A percentile compares a stretch with the other conserved stretches of the same genome.
These are phyloP conservation scores for Zoanthus gigantus DNA, from an alignment of 92 coral and sea anemone species.

Conservation along the genomic window DNA sequence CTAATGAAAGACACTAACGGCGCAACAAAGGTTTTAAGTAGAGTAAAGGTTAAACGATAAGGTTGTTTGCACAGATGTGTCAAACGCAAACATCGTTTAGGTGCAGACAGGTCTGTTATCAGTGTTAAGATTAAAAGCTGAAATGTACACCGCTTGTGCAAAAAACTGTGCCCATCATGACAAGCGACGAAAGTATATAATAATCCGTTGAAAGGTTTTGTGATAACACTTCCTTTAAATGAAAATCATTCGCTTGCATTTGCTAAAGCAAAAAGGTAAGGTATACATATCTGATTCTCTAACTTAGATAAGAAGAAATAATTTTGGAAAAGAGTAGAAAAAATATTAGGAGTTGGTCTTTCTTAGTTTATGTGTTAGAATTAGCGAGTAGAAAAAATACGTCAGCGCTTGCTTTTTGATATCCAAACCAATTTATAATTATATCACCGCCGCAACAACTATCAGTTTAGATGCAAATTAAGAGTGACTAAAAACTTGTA, in stretches of 20 bases:
- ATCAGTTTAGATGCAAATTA: too few relatives aligned
- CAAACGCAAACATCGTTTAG: conserved; percentile 35
- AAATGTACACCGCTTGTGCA: conserved; percentile 16
- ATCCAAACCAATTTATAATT: too few relatives aligned
- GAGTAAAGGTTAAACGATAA: conserved; percentile 46
- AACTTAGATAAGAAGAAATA: background rate
- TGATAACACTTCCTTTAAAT: background rate
- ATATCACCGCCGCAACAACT: too few relatives aligned
- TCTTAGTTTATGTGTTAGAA: too few relatives aligned
- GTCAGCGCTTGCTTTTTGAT: too few relatives aligned
- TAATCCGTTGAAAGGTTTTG: conserved; percentile 25
- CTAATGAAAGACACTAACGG: conserved; percentile 11
- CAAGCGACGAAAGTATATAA: conserved; percentile 26
- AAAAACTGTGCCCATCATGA: background rate
- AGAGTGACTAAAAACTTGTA: too few relatives aligned
- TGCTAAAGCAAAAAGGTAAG: conserved; percentile 6
- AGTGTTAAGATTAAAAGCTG: conserved; percentile 34
- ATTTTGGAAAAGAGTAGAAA: background rate
- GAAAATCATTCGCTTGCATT: background rate
- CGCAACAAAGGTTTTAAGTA: background rate
- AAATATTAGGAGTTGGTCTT: too few relatives aligned
- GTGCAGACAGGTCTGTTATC: conserved; percentile 48
- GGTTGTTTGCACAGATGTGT: conserved; percentile 35
- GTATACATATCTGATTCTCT: background rate
- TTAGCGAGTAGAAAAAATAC: too few relatives aligned